A percentile compares a stretch with the other conserved stretches of the same genome.
Evolutionary conservation across 2,888 invertebrate genomes (phyloP).

Genomic region (Netelia melanura): DNA sequence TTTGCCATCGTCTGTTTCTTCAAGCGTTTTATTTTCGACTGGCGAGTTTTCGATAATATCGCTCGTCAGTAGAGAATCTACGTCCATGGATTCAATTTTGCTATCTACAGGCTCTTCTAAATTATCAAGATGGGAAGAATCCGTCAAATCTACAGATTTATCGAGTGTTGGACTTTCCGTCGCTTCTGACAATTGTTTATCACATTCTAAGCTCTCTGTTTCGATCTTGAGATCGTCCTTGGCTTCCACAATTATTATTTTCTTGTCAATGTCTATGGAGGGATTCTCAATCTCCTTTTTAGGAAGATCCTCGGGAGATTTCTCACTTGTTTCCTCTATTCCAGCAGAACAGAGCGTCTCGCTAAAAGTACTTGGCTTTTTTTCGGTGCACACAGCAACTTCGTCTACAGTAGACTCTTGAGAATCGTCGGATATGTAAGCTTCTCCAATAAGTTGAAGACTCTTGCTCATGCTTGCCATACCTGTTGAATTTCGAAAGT

Average conservation of each 20-base stretch:
- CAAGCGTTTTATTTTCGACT: conserved; percentile 14
- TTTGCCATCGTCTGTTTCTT: conserved; percentile 10
- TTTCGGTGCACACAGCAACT: conserved; percentile 10
- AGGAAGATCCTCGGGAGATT: conserved; percentile 2
- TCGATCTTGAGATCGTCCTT: conserved; percentile 37
- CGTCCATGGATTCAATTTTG: conserved; percentile 41
- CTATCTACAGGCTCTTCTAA: conserved; percentile 4
- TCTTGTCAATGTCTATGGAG: background rate
- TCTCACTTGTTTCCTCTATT: conserved; percentile 6
- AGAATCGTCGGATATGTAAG: conserved; percentile 80
- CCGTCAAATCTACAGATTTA: conserved; percentile 51
- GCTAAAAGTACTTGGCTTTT: conserved; percentile 45
- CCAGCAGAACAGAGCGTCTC: conserved; percentile 26
- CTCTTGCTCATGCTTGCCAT: conserved; percentile 72
- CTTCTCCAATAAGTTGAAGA: conserved; percentile 78
- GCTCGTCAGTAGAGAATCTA: conserved; percentile 24
- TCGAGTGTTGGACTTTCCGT: background rate
- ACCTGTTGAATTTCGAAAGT: conserved; percentile 31
- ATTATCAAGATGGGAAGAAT: conserved; percentile 35
- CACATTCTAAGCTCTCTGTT: background rate
- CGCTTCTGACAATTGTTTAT: background rate
- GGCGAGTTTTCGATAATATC: conserved; percentile 29
- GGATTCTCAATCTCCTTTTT: background rate
- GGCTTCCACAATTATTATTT: conserved; percentile 4
- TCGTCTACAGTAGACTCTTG: conserved; percentile 71